Base-by-base conservation (phyloP, 2,888 invertebrate genomes). In the Erpobdella octoculata region DNA sequence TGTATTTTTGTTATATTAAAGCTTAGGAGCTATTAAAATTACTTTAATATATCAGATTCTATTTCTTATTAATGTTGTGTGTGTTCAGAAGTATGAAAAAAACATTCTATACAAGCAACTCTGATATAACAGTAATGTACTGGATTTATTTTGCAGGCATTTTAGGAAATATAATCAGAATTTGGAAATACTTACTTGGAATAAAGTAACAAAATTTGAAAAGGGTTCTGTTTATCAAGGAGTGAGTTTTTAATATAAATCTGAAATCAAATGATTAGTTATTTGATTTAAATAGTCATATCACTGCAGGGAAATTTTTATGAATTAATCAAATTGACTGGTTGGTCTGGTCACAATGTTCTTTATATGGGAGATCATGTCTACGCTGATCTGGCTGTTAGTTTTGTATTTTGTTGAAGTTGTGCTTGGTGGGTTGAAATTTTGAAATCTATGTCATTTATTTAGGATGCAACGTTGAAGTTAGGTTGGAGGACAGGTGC, bases 401-500 rank as follows among this genome's bases (percentile, higher is more conserved):
- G 62, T 62, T 6, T 25, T 28, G 12, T 62, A 31, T 28, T 31
- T 61, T 61, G 4, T 21, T 61, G 4, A 31, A 5, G 5, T 61
- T 61, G 4, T 5, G 25, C n/a, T 21, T 28, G 15, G 25, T 59
- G 61, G 15, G 1, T 59, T 59, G n/a, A 21, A 59, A 28, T 28
- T 18, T 1, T 59, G 25, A 59, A 28, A 59, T 59, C n/a, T 28
- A 4, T 65, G 2, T 4, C 65, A 35, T 65, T 65, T 5, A 38
- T 53, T 41, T 71, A 84, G 83, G 95, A 96, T 85, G 93, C 94
- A 48, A 94, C 94, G 0, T 85, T 95, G 41, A 91, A 93, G 81
- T 93, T 95, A 83, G 95, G 95, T 67, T 96, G 96, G 96, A 88
- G 94, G 77, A 97, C 97, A 3, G 96, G 95, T 0, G 96, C 96